A percentile compares a stretch with the other conserved stretches of the same genome.
phyloP scores from a whole-genome alignment of 2,797 vertebrate species.

The Acipenser transmontanus region DNA sequence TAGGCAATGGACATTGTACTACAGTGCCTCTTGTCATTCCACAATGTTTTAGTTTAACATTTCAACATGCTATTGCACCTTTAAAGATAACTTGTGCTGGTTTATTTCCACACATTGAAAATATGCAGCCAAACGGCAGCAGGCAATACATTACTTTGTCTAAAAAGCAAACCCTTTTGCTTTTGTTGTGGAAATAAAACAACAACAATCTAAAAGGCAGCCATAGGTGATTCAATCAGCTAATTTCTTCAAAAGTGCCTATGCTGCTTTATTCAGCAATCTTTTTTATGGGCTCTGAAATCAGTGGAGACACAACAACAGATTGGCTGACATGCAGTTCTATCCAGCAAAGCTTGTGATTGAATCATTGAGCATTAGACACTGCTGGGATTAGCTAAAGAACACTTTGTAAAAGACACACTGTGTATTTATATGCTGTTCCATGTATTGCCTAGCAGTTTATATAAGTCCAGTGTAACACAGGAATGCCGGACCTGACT shows the following conservation, averaged over 20 bases:
- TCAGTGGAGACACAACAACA: neutral
- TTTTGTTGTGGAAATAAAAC: too few relatives aligned
- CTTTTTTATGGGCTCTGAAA: neutral
- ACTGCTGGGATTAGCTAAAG: neutral
- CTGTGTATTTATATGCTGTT: neutral
- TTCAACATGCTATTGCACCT: too few relatives aligned
- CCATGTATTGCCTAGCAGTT: neutral
- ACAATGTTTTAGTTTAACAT: too few relatives aligned
- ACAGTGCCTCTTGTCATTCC: too few relatives aligned
- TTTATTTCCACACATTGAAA: too few relatives aligned
- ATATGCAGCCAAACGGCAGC: too few relatives aligned
- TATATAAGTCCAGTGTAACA: neutral
- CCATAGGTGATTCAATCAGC: neutral
- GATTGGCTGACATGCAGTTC: neutral
- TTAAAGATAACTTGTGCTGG: too few relatives aligned
- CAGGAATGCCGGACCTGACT: slow-evolving; percentile 45
- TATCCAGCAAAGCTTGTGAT: neutral
- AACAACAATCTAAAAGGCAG: neutral
- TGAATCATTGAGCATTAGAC: neutral
- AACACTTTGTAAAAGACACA: neutral
- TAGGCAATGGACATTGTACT: too few relatives aligned
- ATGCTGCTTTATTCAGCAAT: neutral
- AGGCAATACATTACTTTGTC: too few relatives aligned
- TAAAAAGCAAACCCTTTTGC: too few relatives aligned
- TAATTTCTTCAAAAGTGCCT: neutral